Conservation (phyloP, 2,113 vertebrate species). For the Nipponia nippon region DNA sequence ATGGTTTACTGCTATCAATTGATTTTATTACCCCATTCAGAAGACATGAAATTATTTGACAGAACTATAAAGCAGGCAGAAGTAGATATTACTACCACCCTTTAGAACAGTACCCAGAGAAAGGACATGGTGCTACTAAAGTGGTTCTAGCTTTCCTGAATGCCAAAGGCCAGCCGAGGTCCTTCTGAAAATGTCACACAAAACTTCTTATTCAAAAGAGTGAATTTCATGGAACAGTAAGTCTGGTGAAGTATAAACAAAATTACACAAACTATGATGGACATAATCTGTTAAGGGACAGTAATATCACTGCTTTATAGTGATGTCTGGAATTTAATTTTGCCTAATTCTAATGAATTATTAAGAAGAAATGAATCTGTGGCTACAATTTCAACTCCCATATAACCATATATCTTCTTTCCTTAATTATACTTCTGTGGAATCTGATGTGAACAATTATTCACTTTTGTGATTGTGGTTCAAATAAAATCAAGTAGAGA, state of each 20-base stretch:
- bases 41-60: constrained; percentile 3
- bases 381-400: neutral
- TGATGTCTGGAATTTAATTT: neutral
- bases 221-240: neutral
- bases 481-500: neutral
- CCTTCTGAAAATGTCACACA: neutral
- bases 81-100: neutral
- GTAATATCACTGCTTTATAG: neutral
- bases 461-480: neutral
- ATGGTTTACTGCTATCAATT: neutral
- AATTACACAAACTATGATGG: neutral
- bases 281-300: neutral
- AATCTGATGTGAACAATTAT: neutral
- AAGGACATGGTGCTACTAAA: neutral
- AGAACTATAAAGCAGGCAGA: neutral
- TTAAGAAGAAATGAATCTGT: neutral
- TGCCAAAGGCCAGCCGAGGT: neutral
- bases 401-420: neutral
- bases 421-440: neutral
- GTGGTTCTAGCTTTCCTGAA: neutral
- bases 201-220: neutral
- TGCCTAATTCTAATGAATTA: neutral
- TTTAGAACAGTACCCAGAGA: neutral
- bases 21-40: neutral
- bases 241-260: neutral